phyloP scores from a whole-genome alignment of 53 echinoderm and acorn worm species.

The Glandiceps talaboti region DNA sequence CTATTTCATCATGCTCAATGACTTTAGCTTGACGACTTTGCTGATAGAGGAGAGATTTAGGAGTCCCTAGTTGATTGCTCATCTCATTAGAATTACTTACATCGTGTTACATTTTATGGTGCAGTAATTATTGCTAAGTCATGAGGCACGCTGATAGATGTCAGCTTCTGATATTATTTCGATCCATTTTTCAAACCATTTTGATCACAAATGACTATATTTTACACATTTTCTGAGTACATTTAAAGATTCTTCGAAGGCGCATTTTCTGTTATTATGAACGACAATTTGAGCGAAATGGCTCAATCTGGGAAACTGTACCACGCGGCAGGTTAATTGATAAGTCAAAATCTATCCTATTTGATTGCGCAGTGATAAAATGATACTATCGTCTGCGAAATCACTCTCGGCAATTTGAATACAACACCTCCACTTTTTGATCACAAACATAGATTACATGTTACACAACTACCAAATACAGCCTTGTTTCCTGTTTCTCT shows the following conservation, averaged over 20 bases:
- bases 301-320: not conserved
- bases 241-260: too few relatives aligned
- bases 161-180: too few relatives aligned
- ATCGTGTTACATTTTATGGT: not conserved
- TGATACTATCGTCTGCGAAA: not conserved
- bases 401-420: not conserved
- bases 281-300: too few relatives aligned
- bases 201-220: too few relatives aligned
- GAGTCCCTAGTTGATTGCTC: not conserved
- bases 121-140: not conserved
- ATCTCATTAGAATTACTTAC: not conserved
- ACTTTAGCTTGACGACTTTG: not conserved
- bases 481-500: not conserved
- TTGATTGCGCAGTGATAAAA: not conserved
- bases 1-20: not conserved
- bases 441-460: not conserved
- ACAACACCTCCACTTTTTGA: not conserved
- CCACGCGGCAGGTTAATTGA: not conserved
- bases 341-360: not conserved
- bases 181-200: too few relatives aligned
- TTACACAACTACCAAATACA: not conserved
- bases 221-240: too few relatives aligned
- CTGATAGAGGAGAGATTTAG: not conserved
- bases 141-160: too few relatives aligned
- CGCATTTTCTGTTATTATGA: too few relatives aligned